These are phyloP conservation scores for Celastrina argiolus DNA, from an alignment of 2,888 invertebrate species.

Conservation along the genomic window DNA sequence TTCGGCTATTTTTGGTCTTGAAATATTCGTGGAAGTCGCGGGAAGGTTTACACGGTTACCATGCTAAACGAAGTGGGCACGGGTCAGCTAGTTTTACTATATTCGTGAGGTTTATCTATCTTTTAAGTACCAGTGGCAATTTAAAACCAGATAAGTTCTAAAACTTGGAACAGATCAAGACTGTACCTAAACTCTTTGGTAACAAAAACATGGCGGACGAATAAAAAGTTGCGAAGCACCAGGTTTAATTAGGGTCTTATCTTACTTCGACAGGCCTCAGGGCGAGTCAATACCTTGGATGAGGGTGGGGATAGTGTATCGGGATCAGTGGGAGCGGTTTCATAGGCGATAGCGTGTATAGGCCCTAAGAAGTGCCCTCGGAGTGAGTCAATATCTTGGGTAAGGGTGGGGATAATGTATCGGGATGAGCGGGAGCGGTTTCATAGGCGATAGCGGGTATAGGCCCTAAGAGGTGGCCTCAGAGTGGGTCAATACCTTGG, in stretches of 20 bases:
- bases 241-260: conserved; percentile 69
- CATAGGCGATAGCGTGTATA: conserved; percentile 26
- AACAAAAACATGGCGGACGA: conserved; percentile 16
- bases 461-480: too few relatives aligned
- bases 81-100: too few relatives aligned
- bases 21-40: too few relatives aligned
- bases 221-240: conserved; percentile 39
- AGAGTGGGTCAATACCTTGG: conserved; percentile 28
- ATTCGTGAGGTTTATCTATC: too few relatives aligned
- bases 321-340: conserved; percentile 8
- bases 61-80: too few relatives aligned
- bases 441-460: conserved; percentile 26
- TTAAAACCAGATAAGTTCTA: background rate
- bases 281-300: conserved; percentile 29
- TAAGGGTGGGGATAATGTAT: conserved; percentile 37
- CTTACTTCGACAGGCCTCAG: conserved; percentile 56
- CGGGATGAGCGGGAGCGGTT: background rate
- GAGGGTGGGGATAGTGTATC: conserved; percentile 37
- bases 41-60: too few relatives aligned
- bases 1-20: too few relatives aligned
- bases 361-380: too few relatives aligned
- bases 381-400: conserved; percentile 29
- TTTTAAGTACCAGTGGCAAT: background rate
- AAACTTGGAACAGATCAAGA: background rate
- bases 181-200: background rate